Conservation (phyloP, 92 coral and sea anemone genomes). For the Porites lobata region DNA sequence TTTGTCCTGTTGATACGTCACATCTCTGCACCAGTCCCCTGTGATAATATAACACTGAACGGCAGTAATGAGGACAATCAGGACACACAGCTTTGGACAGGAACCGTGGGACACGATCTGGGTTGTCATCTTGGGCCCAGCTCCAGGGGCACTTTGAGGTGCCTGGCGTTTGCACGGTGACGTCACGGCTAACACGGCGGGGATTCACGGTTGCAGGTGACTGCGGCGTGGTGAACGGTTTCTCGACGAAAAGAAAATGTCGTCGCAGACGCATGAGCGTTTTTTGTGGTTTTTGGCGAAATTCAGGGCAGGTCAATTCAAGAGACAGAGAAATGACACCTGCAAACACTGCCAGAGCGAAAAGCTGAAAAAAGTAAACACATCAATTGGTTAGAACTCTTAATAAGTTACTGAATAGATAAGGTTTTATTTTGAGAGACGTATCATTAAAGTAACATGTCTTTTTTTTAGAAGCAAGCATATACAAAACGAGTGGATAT, state of each 20-base stretch:
- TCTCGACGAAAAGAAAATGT: not conserved
- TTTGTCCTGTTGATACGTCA: conserved; percentile 50
- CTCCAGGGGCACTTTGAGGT: conserved; percentile 50
- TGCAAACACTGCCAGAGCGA: not conserved
- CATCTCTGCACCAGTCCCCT: conserved; percentile 33
- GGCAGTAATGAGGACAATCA: conserved; percentile 41
- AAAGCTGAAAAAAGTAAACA: not conserved
- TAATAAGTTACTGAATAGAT: not conserved
- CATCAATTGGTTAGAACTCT: not conserved
- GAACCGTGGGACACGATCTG: conserved; percentile 43
- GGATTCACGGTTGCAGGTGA: not conserved
- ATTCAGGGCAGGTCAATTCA: not conserved
- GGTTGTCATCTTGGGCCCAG: conserved; percentile 48
- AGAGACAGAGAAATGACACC: not conserved
- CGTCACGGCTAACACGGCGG: conserved; percentile 37
- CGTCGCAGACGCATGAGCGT: not conserved
- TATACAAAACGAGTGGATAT: too few relatives aligned
- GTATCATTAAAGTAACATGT: too few relatives aligned
- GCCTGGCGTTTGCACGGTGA: conserved; percentile 3
- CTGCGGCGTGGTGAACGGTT: not conserved
- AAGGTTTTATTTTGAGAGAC: not conserved
- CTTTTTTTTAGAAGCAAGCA: too few relatives aligned
- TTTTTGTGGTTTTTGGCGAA: not conserved
- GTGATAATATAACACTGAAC: conserved; percentile 33
- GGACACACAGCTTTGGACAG: conserved; percentile 56